Base-by-base conservation (phyloP, 2,113 vertebrate genomes). In the Trachemys scripta region DNA sequence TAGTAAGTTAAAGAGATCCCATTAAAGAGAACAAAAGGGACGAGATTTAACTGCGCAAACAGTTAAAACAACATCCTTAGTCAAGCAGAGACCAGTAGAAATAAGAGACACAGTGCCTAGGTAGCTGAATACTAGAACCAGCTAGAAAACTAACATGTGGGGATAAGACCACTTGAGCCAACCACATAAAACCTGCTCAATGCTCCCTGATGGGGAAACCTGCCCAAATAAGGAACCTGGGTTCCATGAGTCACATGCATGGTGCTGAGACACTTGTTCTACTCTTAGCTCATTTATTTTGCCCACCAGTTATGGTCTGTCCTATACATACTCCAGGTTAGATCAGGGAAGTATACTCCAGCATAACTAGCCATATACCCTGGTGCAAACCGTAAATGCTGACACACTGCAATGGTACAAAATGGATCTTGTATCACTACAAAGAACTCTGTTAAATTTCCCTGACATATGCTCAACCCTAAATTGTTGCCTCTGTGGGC, bases 181-280 rank as follows among this genome's bases (percentile, higher is more conserved):
- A 29, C 5, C 4, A 16, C 76, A 69, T 31, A 65, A 65, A 65
- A n/a, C 27, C 38, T 17, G 35, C 27, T 51, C 20, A 65, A 2
- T 49, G 45, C 22, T 17, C n/a, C 53, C 53, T 0, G 0, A 5
- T 14, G 50, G 35, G 65, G 50, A 22, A 8, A 7, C 59, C 31
- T 14, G 29, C 49, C 13, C 19, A 56, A 50, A 42, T 14, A 27
- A 50, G 51, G 45, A 24, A 57, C 12, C 51, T 42, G 47, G 29
- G 42, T 20, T 81, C 72, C 13, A 35, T 0, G 3, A 25, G 13
- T n/a, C 62, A n/a, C 31, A 6, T 19, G 14, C 62, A 65, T n/a
- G 17, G 14, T 8, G 16, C 62, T 8, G 35, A n/a, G 31, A 62
- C 17, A 75, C 25, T 57, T 42, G 17, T 38, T 82, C 50, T 24